phyloP scores from a whole-genome alignment of 2,113 vertebrate genomes.

The Promerops cafer region DNA sequence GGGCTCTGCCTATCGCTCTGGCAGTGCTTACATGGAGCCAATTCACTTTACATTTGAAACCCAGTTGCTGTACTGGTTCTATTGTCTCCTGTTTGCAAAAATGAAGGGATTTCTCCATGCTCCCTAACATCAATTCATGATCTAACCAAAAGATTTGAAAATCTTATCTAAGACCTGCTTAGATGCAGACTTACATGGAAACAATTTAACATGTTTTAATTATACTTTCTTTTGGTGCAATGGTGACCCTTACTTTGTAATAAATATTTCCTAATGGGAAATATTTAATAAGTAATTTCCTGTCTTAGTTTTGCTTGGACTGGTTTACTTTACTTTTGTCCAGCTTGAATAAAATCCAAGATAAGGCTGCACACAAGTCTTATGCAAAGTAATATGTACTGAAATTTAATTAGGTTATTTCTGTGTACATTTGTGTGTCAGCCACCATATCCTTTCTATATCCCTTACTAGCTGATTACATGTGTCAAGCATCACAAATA shows the following conservation, averaged over 20 bases:
- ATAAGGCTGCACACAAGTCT: neutral
- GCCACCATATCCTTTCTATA: neutral
- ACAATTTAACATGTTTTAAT: neutral
- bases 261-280: neutral
- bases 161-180: neutral
- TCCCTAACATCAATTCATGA: neutral
- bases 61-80: neutral
- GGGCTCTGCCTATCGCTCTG: neutral
- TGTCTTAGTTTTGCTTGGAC: neutral
- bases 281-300: neutral
- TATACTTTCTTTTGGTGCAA: neutral
- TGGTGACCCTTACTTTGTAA: neutral
- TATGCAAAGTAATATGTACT: neutral
- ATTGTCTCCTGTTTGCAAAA: neutral
- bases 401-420: neutral
- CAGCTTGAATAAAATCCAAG: neutral
- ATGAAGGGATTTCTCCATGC: neutral
- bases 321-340: neutral
- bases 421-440: neutral
- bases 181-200: neutral
- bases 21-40: neutral
- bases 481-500: neutral
- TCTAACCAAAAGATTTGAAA: neutral
- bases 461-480: neutral
- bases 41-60: neutral